Base-by-base conservation (phyloP, 2,888 invertebrate genomes). In the Trilocha varians region DNA sequence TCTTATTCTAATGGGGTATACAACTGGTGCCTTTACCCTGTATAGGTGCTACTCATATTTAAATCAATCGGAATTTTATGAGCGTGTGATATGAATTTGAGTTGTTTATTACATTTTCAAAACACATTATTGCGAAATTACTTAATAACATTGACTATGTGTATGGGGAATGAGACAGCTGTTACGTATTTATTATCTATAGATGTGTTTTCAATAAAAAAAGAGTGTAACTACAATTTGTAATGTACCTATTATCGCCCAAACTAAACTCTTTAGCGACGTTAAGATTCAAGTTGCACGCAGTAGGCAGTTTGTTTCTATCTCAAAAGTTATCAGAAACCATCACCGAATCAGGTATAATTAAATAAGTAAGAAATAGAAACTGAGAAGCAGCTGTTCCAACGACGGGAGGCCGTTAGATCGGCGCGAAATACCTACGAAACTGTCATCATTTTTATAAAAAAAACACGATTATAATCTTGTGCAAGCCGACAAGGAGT, bases 401-500 rank as follows among this genome's bases (percentile, higher is more conserved):
- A 54, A 35, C 67, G 36, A 50, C 70, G 67, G 72, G 73, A 57
- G 55, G 62, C 63, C 67, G 65, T 62, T 62, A 64, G 60, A 63
- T 67, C 62, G 66, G 70, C 71, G 75, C 74, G 68, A 75, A 78
- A 82, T 76, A 70, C 69, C 69, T 77, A 73, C 58, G 63, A 65
- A 72, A 72, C 73, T 84, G 84, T 80, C 83, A 78, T 77, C 78
- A 57, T 69, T 65, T 57, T 47, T 48, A 43, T 34, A 48, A 63
- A 66, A 67, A 71, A 79, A 73, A 71, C 56, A 57, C 74, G 78
- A 83, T 84, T 82, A 80, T 70, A 79, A 83, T 83, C 83, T 85
- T 85, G 76, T 77, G 65, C 78, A 85, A 85, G 74, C 76, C 74
- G 71, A 62, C 63, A 61, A 59, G 49, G 44, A 46, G 68, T 72